A percentile compares a stretch with the other conserved stretches of the same genome.
Evolutionary conservation across 2,113 vertebrate genomes (phyloP).

Genomic region (Pavo muticus): DNA sequence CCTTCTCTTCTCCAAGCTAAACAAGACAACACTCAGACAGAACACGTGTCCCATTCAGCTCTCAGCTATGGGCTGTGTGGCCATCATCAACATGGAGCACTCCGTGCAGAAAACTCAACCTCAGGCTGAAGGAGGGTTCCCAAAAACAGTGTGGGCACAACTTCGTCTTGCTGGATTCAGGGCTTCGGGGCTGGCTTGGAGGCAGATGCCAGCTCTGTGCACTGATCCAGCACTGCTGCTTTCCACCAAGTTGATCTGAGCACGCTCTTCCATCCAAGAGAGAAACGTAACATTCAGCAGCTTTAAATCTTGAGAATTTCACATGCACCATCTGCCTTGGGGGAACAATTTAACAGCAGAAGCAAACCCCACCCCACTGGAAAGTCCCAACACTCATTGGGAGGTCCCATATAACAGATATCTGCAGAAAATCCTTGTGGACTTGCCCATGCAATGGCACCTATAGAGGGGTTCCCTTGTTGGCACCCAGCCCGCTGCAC

Average conservation of each 20-base stretch:
- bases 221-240: background rate
- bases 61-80: no score
- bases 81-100: no score
- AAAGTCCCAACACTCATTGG: conserved; percentile 15
- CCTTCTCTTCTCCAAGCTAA: no score
- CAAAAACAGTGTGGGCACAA: background rate
- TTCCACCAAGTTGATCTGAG: background rate
- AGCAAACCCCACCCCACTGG: conserved; percentile 24
- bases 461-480: background rate
- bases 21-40: no score
- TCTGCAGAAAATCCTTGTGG: background rate
- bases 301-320: background rate
- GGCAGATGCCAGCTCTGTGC: background rate
- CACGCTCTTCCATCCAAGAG: background rate
- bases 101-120: background rate
- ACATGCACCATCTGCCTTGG: background rate
- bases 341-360: background rate
- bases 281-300: fast-evolving
- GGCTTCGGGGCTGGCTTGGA: background rate
- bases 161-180: background rate
- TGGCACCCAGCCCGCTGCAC: fast-evolving
- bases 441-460: background rate
- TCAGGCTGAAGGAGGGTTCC: background rate
- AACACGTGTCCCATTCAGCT: no score
- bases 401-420: conserved; percentile 1